Evolutionary conservation across 2,113 vertebrate species (phyloP).

Genomic region (Osmerus mordax): DNA sequence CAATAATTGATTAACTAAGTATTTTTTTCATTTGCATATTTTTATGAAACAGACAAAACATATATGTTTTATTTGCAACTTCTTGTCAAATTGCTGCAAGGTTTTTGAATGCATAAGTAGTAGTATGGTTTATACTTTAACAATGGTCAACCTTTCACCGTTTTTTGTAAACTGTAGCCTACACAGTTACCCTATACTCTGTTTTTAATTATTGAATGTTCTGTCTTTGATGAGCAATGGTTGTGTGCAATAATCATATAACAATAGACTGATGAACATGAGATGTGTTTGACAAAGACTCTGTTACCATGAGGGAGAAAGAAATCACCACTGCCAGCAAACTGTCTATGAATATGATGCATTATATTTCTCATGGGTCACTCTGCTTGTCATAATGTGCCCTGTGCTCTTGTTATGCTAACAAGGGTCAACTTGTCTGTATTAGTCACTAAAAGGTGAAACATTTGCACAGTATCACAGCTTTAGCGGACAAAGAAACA

Average conservation of each 20-base stretch:
- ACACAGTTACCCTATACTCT: no score
- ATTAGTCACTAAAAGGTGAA: conserved; percentile 34
- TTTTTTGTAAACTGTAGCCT: no score
- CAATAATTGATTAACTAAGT: no score
- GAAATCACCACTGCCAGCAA: conserved; percentile 4
- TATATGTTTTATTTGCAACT: no score
- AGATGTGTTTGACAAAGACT: conserved; percentile 14
- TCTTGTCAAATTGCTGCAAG: no score
- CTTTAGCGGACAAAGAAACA: neutral
- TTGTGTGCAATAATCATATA: neutral
- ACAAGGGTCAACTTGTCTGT: conserved; percentile 43
- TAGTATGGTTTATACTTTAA: no score
- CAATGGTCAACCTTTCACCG: no score
- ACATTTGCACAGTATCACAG: conserved; percentile 12
- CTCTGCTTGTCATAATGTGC: conserved; percentile 29
- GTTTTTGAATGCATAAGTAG: no score
- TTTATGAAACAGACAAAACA: no score
- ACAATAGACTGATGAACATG: conserved; percentile 7
- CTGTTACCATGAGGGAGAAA: conserved; percentile 11
- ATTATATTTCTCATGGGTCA: conserved; percentile 14
- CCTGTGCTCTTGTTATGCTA: conserved; percentile 50
- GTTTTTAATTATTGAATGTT: neutral
- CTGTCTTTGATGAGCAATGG: neutral
- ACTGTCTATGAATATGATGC: conserved; percentile 2
- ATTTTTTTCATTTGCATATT: no score